These are phyloP conservation scores for Congeria kusceri DNA, from an alignment of 2,888 invertebrate genomes.

Conservation along the genomic window DNA sequence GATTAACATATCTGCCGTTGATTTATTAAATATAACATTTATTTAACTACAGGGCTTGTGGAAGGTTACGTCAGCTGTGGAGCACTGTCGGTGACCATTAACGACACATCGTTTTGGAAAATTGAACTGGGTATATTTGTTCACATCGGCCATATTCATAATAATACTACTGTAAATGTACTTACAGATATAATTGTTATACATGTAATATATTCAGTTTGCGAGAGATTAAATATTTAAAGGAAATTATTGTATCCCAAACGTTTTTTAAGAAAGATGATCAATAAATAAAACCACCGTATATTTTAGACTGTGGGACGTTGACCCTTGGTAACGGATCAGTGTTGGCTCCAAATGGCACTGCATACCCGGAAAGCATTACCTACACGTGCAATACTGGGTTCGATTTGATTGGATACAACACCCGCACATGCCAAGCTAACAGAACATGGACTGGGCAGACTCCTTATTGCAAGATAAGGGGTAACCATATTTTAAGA, in stretches of 20 bases:
- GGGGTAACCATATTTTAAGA: neutral
- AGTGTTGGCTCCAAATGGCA: neutral
- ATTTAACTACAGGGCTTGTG: conserved; percentile 5
- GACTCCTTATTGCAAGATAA: neutral
- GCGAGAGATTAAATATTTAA: too few species aligned
- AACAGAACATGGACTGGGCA: conserved; percentile 11
- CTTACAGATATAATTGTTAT: too few species aligned
- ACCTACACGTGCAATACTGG: neutral
- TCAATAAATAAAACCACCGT: neutral
- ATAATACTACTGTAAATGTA: too few species aligned
- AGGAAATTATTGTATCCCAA: too few species aligned
- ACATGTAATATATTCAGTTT: too few species aligned
- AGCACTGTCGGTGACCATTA: conserved; percentile 4
- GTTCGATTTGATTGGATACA: neutral
- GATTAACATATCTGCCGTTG: too few species aligned
- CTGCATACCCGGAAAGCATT: neutral
- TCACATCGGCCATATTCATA: too few species aligned
- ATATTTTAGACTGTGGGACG: conserved; percentile 1
- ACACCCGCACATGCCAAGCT: neutral
- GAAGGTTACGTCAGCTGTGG: conserved; percentile 16
- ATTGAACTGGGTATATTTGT: conserved; percentile 12
- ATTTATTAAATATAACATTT: too few species aligned
- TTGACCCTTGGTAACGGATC: neutral
- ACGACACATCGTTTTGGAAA: conserved; percentile 1
- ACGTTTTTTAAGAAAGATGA: neutral